Evolutionary conservation across 2,888 invertebrate species (phyloP).

Genomic region (Phragmatobia fuliginosa): DNA sequence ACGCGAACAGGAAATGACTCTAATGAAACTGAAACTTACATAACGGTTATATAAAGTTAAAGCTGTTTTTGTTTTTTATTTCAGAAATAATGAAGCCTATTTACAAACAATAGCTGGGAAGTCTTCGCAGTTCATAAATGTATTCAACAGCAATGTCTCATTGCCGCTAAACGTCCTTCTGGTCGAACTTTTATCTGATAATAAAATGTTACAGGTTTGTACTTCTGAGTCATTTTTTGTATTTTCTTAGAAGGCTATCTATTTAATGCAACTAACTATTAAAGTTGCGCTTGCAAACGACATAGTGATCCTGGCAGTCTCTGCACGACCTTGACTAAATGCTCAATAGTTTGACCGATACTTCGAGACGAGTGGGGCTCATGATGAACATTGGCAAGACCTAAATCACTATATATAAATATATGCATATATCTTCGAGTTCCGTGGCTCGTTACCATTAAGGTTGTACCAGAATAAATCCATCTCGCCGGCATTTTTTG

Average conservation of each 20-base stretch:
- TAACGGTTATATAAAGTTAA: background rate
- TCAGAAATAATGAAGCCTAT: conserved; percentile 62
- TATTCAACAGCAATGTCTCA: conserved; percentile 56
- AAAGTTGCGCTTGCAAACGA: no score
- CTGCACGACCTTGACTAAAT: no score
- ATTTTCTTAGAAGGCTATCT: background rate
- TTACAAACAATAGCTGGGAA: conserved; percentile 55
- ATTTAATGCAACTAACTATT: background rate
- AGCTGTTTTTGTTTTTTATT: conserved; percentile 38
- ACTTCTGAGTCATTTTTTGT: background rate
- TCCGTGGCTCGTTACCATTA: no score
- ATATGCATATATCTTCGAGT: no score
- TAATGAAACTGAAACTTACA: background rate
- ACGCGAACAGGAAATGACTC: background rate
- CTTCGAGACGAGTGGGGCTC: no score
- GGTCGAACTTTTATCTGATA: conserved; percentile 61
- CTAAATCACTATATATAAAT: no score
- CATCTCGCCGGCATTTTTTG: no score
- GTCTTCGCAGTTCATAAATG: conserved; percentile 54
- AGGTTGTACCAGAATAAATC: no score
- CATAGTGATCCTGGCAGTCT: no score
- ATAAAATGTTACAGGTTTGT: conserved; percentile 68
- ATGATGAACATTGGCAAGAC: no score
- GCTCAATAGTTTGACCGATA: no score
- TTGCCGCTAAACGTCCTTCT: conserved; percentile 59